Evolutionary conservation across 2,113 vertebrate genomes (phyloP).

Genomic region (Cacatua alba): DNA sequence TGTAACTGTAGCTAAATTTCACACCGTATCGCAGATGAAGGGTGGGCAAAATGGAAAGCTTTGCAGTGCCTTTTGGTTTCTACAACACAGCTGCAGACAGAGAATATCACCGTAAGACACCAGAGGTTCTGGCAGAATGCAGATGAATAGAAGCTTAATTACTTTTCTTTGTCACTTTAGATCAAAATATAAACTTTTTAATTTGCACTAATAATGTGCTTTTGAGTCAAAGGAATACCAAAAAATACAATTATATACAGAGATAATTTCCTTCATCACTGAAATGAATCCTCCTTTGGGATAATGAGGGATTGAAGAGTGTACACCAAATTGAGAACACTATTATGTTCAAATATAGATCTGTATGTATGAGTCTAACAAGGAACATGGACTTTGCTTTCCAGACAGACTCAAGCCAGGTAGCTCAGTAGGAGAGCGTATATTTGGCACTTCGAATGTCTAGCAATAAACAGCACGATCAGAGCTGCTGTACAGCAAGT

Average conservation of each 20-base stretch:
- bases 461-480: background rate
- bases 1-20: background rate
- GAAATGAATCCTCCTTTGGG: background rate
- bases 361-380: background rate
- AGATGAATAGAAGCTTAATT: background rate
- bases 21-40: background rate
- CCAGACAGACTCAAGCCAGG: background rate
- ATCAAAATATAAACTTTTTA: background rate
- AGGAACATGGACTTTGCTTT: background rate
- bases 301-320: background rate
- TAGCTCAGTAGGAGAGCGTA: background rate
- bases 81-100: background rate
- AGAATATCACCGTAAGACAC: background rate
- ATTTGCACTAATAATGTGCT: background rate
- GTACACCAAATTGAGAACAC: background rate
- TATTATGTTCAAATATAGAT: background rate
- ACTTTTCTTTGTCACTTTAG: background rate
- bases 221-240: background rate
- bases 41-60: background rate
- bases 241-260: background rate
- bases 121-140: background rate
- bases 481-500: background rate
- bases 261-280: background rate
- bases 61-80: background rate
- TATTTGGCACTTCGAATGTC: background rate